Evolutionary conservation across 2,113 vertebrate genomes (phyloP), one percentile per base, ranked within the genome.

Genomic region (Dipodomys ordii): DNA sequence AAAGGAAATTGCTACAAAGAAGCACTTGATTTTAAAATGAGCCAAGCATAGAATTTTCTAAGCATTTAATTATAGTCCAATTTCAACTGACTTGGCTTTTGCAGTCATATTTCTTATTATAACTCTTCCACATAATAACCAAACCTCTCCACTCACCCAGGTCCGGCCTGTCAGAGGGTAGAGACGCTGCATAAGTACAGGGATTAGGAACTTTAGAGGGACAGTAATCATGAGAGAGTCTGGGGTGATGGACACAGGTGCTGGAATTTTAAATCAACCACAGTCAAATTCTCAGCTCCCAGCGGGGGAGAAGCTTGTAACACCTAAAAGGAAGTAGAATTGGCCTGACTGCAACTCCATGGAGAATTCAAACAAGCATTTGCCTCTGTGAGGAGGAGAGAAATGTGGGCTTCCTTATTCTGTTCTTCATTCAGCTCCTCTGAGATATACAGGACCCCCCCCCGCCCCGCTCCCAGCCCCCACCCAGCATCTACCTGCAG

Each of bases 1-100:
- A 99, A 99, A 99, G 99, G 99, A 99, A 99, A 99, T 99, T 99
- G 99, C 99, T 98, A 99, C 98, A 98, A 99, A 98, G 98, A 99
- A 98, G 98, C 98, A 98, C 98, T 99, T 98, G 98, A 99, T 99
- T 99, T 99, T 98, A 98, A 99, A 99, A 99, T 98, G 98, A 99
- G 98, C 98, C 98, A 98, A 99, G 98, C 98, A 98, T 97, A 98
- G 98, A 99, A 98, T 99, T 99, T 98, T 99, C 98, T 99, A 99
- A 99, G 99, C 98, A 99, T 99, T 99, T 99, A 99, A 99, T 99
- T 99, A 99, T 98, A 98, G 98, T 98, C 98, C 98, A 98, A 98
- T 99, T 99, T 98, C 98, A 98, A 97, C 97, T 98, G 98, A 98
- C 98, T 98, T 98, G 98, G 97, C 98, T 98, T 98, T 98, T 98